phyloP scores from a whole-genome alignment of 2,113 vertebrate genomes.

The Centropus bengalensis region DNA sequence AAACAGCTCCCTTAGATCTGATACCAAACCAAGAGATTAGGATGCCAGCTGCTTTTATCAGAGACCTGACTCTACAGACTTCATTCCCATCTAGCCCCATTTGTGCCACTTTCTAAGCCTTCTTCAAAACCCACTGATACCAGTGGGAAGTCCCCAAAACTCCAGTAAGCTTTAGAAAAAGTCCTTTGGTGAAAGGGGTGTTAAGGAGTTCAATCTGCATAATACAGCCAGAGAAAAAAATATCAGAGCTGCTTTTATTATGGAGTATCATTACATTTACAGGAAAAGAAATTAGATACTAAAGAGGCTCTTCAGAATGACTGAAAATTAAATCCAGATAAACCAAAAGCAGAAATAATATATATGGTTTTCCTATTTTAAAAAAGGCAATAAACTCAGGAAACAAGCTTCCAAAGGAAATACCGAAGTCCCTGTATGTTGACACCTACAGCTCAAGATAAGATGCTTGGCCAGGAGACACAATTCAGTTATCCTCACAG shows the following conservation, averaged over 20 bases:
- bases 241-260: not conserved
- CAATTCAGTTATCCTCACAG: not conserved
- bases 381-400: not conserved
- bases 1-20: slow-evolving; percentile 55
- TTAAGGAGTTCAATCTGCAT: not conserved
- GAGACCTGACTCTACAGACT: not conserved
- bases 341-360: not conserved
- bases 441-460: not conserved
- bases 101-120: not conserved
- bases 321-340: not conserved
- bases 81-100: not conserved
- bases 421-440: not conserved
- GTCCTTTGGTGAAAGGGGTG: not conserved
- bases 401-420: not conserved
- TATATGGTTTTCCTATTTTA: not conserved
- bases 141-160: not conserved
- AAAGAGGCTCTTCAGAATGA: not conserved
- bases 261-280: not conserved
- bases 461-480: not conserved
- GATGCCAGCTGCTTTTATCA: slow-evolving; percentile 41
- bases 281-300: not conserved
- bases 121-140: not conserved
- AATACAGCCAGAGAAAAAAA: not conserved
- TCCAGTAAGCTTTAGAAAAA: not conserved
- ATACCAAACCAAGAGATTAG: slow-evolving; percentile 11